phyloP scores from a whole-genome alignment of 2,113 vertebrate species.

The Erythrocercus mccallii region DNA sequence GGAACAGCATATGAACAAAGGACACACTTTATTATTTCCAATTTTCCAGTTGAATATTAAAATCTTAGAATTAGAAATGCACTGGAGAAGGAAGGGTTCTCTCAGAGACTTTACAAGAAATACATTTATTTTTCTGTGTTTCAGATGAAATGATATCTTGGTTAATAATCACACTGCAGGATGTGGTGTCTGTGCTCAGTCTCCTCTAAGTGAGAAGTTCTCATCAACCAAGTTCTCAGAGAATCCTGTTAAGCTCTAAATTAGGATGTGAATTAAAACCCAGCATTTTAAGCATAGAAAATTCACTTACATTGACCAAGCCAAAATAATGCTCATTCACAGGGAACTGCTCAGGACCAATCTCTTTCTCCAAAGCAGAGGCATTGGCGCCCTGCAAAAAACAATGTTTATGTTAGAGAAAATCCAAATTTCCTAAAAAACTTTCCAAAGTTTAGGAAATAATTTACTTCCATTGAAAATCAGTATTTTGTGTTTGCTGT shows the following conservation, averaged over 20 bases:
- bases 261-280: not conserved
- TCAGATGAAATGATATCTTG: not conserved
- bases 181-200: not conserved
- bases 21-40: not conserved
- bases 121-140: not conserved
- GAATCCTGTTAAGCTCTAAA: not conserved
- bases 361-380: conserved; percentile 98
- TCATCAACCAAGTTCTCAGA: not conserved
- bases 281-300: not conserved
- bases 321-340: conserved; percentile 95
- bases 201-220: not conserved
- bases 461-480: not conserved
- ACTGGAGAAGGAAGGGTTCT: not conserved
- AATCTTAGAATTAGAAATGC: not conserved
- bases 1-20: not conserved
- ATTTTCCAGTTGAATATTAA: not conserved
- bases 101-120: not conserved
- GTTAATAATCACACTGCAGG: not conserved
- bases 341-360: conserved; percentile 94
- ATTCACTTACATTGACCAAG: conserved; percentile 87
- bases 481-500: not conserved
- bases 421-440: not conserved
- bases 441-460: not conserved
- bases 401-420: not conserved
- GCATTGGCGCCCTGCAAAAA: conserved; percentile 89